Evolutionary conservation across 2,888 invertebrate species (phyloP).

Genomic region (Megaustenia siamemsis): DNA sequence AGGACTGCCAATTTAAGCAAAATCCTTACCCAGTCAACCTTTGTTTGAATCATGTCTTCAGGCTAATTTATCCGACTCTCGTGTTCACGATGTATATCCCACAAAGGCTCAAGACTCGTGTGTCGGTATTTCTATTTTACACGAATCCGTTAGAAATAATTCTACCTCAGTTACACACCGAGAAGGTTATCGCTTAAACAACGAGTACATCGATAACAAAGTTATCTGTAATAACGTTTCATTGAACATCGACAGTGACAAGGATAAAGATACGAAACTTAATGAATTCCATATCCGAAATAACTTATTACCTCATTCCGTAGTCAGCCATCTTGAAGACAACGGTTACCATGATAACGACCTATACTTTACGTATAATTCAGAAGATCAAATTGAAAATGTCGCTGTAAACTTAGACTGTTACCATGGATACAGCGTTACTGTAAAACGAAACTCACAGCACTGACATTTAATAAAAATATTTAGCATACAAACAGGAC

Average conservation of each 20-base stretch:
- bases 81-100: neutral
- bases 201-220: neutral
- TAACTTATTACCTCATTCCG: neutral
- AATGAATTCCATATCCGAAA: neutral
- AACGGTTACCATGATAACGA: neutral
- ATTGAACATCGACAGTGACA: neutral
- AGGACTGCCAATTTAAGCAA: too few relatives aligned
- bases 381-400: neutral
- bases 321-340: neutral
- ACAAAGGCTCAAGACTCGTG: conserved; percentile 1
- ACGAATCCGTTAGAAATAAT: neutral
- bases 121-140: neutral
- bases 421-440: neutral
- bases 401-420: neutral
- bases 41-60: conserved; percentile 30
- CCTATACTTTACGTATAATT: neutral
- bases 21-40: conserved; percentile 19
- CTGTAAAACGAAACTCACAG: neutral
- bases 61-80: neutral
- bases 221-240: neutral
- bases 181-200: neutral
- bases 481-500: too few relatives aligned
- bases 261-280: neutral
- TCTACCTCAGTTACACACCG: neutral
- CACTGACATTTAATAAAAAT: neutral